Conservation (phyloP, 2,113 vertebrate species). For the Agapornis roseicollis region DNA sequence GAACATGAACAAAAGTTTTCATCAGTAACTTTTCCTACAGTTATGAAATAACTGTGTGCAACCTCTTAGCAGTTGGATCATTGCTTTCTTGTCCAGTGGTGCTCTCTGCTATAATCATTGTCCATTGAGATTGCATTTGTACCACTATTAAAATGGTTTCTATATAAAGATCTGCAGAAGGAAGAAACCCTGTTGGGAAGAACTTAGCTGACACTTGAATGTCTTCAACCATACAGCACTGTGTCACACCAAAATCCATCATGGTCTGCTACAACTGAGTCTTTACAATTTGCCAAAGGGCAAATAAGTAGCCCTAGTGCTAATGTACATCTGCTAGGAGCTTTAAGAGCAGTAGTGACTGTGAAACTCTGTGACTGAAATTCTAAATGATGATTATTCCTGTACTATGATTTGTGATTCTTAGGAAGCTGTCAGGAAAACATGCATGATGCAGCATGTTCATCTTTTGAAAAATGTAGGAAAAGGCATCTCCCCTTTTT, state of each 20-base stretch:
- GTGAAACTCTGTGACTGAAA: background rate
- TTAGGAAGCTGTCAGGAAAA: background rate
- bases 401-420: background rate
- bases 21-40: background rate
- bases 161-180: background rate
- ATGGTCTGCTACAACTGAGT: background rate
- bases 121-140: background rate
- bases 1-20: background rate
- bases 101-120: background rate
- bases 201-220: background rate
- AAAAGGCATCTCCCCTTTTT: background rate
- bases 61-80: no score
- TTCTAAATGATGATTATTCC: background rate
- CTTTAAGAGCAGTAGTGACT: background rate
- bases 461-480: background rate
- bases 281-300: background rate
- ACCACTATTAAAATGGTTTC: background rate
- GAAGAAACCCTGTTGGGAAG: background rate
- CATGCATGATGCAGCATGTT: background rate
- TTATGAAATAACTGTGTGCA: no score
- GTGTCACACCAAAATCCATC: background rate
- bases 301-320: background rate
- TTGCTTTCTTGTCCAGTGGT: background rate
- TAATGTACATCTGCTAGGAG: background rate
- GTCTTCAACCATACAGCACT: background rate